These are phyloP conservation scores for Volucella bombylans DNA, from an alignment of 2,888 invertebrate genomes.

Conservation along the genomic window DNA sequence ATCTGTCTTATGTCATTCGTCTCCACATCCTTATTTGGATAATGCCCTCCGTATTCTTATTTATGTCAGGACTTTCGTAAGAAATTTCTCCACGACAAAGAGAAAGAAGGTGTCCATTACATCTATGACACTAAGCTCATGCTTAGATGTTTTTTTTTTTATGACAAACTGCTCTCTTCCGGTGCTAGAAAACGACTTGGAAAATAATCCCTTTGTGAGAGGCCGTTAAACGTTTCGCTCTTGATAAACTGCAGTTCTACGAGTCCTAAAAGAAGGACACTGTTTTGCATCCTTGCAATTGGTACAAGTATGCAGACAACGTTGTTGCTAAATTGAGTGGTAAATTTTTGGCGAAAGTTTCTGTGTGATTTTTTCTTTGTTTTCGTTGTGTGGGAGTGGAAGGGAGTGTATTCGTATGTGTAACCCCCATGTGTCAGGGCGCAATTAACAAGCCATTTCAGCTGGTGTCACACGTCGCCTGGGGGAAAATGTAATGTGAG, in stretches of 20 bases:
- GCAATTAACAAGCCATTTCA: constrained; percentile 71
- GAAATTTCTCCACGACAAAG: too few species aligned
- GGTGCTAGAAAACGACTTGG: too few species aligned
- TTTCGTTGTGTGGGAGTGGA: neutral
- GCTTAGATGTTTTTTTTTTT: too few species aligned
- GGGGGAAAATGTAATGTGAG: constrained; percentile 42
- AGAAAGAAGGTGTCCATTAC: too few species aligned
- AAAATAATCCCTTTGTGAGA: neutral
- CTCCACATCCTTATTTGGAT: too few species aligned
- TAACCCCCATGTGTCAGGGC: constrained; percentile 34
- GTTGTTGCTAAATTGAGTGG: constrained; percentile 56
- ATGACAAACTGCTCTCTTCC: too few species aligned
- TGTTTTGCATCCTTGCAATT: constrained; percentile 2
- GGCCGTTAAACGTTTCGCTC: neutral
- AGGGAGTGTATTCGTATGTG: constrained; percentile 2
- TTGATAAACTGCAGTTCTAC: constrained; percentile 22
- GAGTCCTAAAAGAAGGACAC: neutral
- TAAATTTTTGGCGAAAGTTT: constrained; percentile 31
- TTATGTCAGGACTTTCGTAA: too few species aligned
- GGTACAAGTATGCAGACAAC: constrained; percentile 11
- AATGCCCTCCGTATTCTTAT: too few species aligned
- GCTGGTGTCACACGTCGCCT: constrained; percentile 58
- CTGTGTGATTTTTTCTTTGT: constrained; percentile 14
- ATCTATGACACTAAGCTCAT: too few species aligned
- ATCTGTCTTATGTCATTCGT: too few species aligned